A percentile compares a stretch with the other conserved stretches of the same genome.
Conservation (phyloP, 2,797 vertebrate genomes). For the Sebastes baramenuke region DNA sequence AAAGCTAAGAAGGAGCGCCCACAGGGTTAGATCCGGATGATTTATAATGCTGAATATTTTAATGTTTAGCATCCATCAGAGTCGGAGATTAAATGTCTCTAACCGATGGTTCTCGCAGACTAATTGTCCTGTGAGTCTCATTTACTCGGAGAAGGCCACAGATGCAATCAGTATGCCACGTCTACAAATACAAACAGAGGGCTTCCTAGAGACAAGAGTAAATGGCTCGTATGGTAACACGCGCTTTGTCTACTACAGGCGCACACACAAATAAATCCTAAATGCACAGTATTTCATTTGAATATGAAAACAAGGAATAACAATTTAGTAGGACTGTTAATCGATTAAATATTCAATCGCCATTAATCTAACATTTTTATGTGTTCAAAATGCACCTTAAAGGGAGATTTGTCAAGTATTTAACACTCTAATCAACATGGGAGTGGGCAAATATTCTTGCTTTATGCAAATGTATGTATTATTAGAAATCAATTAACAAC, state of each 20-base stretch:
- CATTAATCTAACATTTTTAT: too few species aligned
- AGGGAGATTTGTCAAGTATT: too few species aligned
- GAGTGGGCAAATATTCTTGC: too few species aligned
- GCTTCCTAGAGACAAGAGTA: conserved; percentile 5
- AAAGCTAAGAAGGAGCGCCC: not conserved
- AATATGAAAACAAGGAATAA: conserved; percentile 1
- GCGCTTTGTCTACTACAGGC: not conserved
- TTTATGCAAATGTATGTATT: too few species aligned
- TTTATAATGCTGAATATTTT: conserved; percentile 35
- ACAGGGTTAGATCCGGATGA: conserved; percentile 3
- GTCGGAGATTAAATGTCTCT: conserved; percentile 32
- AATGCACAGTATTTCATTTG: not conserved
- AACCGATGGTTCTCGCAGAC: conserved; percentile 39
- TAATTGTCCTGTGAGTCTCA: conserved; percentile 40
- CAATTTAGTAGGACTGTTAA: not conserved
- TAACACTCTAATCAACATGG: too few species aligned
- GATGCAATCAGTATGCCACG: conserved; percentile 40
- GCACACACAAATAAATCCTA: conserved; percentile 10
- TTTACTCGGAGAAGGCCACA: conserved; percentile 18
- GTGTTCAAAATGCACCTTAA: too few species aligned
- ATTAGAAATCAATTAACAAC: too few species aligned
- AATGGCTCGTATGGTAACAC: not conserved
- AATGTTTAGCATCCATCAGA: conserved; percentile 28
- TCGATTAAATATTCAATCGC: too few species aligned
- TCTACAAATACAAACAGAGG: conserved; percentile 30